These are phyloP conservation scores for Adoxophyes honmai DNA, from an alignment of 1,140 invertebrate genomes.

Conservation along the genomic window DNA sequence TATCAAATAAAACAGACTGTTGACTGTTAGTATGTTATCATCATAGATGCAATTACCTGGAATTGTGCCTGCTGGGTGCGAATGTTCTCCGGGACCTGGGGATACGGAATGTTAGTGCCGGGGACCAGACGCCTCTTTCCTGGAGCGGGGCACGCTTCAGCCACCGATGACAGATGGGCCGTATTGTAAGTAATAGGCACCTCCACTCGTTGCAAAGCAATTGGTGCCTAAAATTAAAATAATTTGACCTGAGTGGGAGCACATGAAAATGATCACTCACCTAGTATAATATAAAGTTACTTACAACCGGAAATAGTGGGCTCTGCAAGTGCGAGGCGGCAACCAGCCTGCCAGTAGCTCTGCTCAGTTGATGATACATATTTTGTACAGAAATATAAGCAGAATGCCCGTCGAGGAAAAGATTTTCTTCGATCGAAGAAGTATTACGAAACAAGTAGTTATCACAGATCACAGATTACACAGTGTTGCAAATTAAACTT, in stretches of 20 bases:
- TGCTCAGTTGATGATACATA: constrained; percentile 68
- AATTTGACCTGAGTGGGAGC: constrained; percentile 16
- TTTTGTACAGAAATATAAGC: constrained; percentile 30
- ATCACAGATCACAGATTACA: constrained; percentile 24
- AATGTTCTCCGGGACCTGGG: constrained; percentile 46
- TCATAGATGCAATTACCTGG: too few species aligned
- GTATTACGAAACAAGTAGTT: constrained; percentile 73
- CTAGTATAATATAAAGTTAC: constrained; percentile 28
- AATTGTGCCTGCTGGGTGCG: constrained; percentile 51
- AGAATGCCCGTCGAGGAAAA: constrained; percentile 25
- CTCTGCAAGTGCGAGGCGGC: constrained; percentile 53
- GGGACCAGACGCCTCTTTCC: constrained; percentile 47
- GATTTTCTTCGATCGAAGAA: constrained; percentile 32
- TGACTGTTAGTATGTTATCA: background rate
- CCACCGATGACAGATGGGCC: constrained; percentile 54
- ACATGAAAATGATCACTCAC: constrained; percentile 13
- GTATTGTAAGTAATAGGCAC: constrained; percentile 60
- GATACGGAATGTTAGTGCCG: constrained; percentile 58
- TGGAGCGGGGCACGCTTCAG: constrained; percentile 44
- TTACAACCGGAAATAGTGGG: constrained; percentile 65
- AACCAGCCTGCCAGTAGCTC: constrained; percentile 57
- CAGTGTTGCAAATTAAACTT: background rate
- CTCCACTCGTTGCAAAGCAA: constrained; percentile 67
- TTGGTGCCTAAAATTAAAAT: constrained; percentile 47
- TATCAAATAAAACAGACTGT: too few species aligned